A percentile compares a stretch with the other conserved stretches of the same genome.
These are phyloP conservation scores for Ypsolopha sequella DNA, from an alignment of 2,888 invertebrate genomes.

Conservation along the genomic window DNA sequence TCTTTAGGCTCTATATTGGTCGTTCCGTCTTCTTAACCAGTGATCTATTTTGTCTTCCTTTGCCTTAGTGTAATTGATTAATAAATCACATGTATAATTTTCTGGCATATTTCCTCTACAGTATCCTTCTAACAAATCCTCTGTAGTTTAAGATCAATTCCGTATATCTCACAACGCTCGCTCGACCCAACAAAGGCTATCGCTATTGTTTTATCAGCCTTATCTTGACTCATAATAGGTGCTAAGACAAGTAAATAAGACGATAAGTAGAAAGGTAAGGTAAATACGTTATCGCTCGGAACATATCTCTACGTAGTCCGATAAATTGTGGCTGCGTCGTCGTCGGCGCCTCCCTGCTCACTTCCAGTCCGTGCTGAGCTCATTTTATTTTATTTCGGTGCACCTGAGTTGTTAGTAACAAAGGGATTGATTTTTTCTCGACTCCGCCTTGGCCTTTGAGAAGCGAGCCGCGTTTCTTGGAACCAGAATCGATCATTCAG, in stretches of 20 bases:
- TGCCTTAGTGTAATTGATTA: not conserved
- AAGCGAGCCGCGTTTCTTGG: conserved; percentile 50
- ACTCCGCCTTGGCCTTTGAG: conserved; percentile 52
- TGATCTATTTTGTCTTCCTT: not conserved
- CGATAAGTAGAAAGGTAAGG: not conserved
- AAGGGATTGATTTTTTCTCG: conserved; percentile 57
- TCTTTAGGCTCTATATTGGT: not conserved
- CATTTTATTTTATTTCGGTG: conserved; percentile 56
- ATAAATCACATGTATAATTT: no score
- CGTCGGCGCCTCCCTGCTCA: conserved; percentile 33
- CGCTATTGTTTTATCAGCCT: not conserved
- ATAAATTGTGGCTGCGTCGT: conserved; percentile 29
- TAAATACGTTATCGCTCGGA: not conserved
- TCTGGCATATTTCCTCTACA: no score
- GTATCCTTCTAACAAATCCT: no score
- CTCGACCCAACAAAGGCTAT: no score
- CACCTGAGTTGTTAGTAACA: conserved; percentile 67
- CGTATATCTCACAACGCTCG: no score
- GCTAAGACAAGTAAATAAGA: conserved; percentile 3
- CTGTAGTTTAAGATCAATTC: no score
- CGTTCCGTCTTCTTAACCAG: not conserved
- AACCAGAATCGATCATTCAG: conserved; percentile 47
- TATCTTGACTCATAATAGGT: not conserved
- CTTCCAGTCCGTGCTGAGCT: conserved; percentile 31
- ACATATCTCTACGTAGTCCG: conserved; percentile 15